These are phyloP conservation scores for Neolamprologus sp. DNA, from an alignment of 2,113 vertebrate species.

Conservation along the genomic window DNA sequence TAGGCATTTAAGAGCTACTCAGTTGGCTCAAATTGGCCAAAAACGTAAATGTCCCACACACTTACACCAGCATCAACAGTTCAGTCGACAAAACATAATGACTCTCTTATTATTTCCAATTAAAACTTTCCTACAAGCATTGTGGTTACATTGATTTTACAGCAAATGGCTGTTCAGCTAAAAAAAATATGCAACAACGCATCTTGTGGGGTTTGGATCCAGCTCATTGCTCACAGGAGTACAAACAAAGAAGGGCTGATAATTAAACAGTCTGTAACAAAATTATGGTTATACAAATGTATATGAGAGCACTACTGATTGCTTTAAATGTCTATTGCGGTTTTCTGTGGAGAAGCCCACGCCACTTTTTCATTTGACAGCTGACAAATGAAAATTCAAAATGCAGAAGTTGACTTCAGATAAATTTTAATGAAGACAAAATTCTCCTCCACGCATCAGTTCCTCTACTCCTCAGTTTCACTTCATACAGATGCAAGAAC, in stretches of 20 bases:
- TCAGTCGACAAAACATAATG: slow-evolving; percentile 40
- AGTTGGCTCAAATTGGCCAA: not conserved
- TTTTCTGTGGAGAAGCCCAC: not conserved
- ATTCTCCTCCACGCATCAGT: not conserved
- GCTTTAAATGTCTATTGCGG: not conserved
- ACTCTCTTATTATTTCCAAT: slow-evolving; percentile 61
- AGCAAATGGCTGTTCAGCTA: slow-evolving; percentile 20
- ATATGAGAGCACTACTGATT: not conserved
- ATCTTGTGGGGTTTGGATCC: slow-evolving; percentile 2
- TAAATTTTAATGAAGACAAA: not conserved
- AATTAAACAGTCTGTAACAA: slow-evolving; percentile 39
- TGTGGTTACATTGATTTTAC: slow-evolving; percentile 36
- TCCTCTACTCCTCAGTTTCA: not conserved
- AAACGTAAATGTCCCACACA: not conserved
- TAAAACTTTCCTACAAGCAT: slow-evolving; percentile 57
- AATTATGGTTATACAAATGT: slow-evolving; percentile 14
- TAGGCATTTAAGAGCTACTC: not conserved
- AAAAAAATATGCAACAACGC: slow-evolving; percentile 6
- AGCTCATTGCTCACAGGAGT: slow-evolving; percentile 17
- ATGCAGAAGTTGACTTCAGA: not conserved
- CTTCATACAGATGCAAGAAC: not conserved
- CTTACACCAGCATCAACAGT: not conserved
- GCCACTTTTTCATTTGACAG: not conserved
- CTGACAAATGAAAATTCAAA: not conserved
- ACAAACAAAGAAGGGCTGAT: slow-evolving; percentile 40